A percentile compares a stretch with the other conserved stretches of the same genome.
Evolutionary conservation across 2,113 vertebrate genomes (phyloP).

Genomic region (Arvicanthis niloticus): DNA sequence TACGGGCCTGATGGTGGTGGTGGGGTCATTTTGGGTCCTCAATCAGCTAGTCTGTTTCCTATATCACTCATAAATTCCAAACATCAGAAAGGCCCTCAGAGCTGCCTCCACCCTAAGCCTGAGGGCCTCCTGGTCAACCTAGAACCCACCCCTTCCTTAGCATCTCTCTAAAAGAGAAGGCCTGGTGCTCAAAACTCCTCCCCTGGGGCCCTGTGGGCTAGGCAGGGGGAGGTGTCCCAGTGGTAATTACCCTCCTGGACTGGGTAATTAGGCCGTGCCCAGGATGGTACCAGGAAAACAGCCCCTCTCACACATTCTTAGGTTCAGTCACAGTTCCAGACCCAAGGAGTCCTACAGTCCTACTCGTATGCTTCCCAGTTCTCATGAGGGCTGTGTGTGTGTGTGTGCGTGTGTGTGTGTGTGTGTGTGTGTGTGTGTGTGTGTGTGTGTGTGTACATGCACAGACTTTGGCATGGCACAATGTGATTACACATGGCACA

Average conservation of each 20-base stretch:
- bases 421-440: neutral
- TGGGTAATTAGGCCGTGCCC: conserved; percentile 78
- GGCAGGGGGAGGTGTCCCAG: conserved; percentile 74
- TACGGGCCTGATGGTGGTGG: neutral
- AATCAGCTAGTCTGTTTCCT: neutral
- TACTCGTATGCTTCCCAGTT: neutral
- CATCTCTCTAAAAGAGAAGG: conserved; percentile 22
- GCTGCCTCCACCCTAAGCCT: neutral
- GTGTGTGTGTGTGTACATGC: neutral
- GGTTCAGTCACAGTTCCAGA: conserved; percentile 9
- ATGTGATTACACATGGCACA: conserved; percentile 30
- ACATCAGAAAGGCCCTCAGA: neutral
- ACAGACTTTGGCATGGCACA: neutral
- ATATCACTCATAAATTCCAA: neutral
- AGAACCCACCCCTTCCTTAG: neutral
- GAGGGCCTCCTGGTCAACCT: neutral
- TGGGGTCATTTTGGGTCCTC: neutral
- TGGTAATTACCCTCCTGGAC: conserved; percentile 78
- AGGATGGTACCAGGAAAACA: conserved; percentile 75
- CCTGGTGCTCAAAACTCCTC: conserved; percentile 22
- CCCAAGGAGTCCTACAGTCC: neutral
- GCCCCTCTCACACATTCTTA: conserved; percentile 59
- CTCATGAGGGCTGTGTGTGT: neutral
- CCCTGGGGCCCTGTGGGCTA: conserved; percentile 48
- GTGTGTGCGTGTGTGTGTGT: neutral